These are phyloP conservation scores for Phania funesta DNA, from an alignment of 2,888 invertebrate species.

Conservation along the genomic window DNA sequence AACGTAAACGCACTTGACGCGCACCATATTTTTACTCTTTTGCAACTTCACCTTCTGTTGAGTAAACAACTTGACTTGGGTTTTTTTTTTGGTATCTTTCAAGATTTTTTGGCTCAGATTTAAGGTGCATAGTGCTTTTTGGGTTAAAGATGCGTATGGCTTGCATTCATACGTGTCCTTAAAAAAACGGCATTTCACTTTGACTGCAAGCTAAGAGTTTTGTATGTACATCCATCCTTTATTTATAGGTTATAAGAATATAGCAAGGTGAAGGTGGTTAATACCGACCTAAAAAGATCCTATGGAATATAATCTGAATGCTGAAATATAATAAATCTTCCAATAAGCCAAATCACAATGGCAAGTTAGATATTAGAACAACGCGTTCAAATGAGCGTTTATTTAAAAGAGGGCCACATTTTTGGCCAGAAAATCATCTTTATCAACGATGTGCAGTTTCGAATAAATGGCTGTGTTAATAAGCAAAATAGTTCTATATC, in stretches of 20 bases:
- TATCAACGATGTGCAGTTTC: too few relatives aligned
- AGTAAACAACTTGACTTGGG: neutral
- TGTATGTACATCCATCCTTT: neutral
- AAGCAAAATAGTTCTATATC: too few relatives aligned
- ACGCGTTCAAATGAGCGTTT: too few relatives aligned
- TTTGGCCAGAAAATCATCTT: too few relatives aligned
- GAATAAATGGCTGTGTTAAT: too few relatives aligned
- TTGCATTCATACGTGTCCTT: neutral
- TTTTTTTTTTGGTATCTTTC: neutral
- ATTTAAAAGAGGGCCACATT: too few relatives aligned
- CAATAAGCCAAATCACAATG: too few relatives aligned
- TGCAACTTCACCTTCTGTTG: constrained; percentile 1
- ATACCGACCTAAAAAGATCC: neutral
- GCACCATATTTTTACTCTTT: constrained; percentile 54
- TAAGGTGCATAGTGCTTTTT: constrained; percentile 19
- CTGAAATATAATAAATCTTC: too few relatives aligned
- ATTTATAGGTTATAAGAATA: neutral
- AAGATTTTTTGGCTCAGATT: neutral
- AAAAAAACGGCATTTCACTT: constrained; percentile 40
- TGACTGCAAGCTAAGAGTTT: constrained; percentile 26
- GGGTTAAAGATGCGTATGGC: constrained; percentile 40
- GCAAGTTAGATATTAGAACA: too few relatives aligned
- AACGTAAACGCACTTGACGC: constrained; percentile 54
- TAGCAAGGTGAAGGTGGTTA: neutral
- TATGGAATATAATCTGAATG: neutral